Evolutionary conservation across 2,113 vertebrate genomes (phyloP).

Genomic region (Pedionomus torquatus): DNA sequence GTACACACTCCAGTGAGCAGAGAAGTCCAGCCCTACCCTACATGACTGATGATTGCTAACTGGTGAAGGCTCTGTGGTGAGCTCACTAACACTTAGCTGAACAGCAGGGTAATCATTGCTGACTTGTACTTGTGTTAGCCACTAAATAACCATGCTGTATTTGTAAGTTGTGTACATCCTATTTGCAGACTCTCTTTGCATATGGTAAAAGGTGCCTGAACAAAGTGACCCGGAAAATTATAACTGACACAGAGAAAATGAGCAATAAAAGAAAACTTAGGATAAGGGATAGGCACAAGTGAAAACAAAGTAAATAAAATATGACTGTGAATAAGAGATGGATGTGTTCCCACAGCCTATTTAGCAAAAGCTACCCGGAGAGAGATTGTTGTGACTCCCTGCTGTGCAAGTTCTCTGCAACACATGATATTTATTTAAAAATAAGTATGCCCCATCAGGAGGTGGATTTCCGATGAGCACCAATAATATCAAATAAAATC

Average conservation of each 20-base stretch:
- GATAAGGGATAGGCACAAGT: background rate
- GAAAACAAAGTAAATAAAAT: slow-evolving; percentile 49
- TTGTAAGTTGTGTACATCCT: background rate
- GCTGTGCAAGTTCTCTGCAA: slow-evolving; percentile 4
- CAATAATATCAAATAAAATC: background rate
- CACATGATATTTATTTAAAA: slow-evolving; percentile 18
- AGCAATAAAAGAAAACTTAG: background rate
- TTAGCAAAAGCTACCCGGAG: slow-evolving; percentile 1
- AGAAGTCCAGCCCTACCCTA: background rate
- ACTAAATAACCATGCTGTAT: background rate
- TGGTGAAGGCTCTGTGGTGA: background rate
- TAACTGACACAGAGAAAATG: background rate
- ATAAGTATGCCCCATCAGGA: background rate
- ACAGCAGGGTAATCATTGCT: background rate
- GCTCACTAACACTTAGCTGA: background rate
- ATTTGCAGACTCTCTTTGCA: background rate
- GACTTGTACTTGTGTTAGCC: background rate
- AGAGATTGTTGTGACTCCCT: background rate
- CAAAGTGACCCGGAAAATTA: background rate
- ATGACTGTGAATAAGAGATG: background rate
- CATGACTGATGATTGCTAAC: background rate
- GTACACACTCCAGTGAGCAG: background rate
- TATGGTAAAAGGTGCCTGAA: background rate
- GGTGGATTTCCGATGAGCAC: background rate
- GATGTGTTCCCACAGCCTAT: background rate